Evolutionary conservation across 2,888 invertebrate species (phyloP).

Genomic region (Leptinotarsa rubiginosa): DNA sequence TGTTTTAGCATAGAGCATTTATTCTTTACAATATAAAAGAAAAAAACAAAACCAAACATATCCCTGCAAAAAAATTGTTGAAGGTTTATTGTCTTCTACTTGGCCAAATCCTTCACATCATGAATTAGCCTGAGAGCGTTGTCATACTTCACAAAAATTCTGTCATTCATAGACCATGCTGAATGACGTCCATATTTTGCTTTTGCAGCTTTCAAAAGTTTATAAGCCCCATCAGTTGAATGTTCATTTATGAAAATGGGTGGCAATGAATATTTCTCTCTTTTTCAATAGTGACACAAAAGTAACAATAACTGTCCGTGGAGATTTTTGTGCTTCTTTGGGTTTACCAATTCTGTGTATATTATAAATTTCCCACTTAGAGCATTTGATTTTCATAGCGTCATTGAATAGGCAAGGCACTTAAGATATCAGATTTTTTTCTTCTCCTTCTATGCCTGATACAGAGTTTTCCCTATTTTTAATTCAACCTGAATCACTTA

Average conservation of each 20-base stretch:
- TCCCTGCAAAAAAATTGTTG: background rate
- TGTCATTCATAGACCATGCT: constrained; percentile 7
- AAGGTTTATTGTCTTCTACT: background rate
- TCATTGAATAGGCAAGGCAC: no score
- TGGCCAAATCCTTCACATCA: background rate
- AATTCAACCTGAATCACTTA: background rate
- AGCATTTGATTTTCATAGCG: no score
- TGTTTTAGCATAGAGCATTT: background rate
- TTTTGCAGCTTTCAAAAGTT: no score
- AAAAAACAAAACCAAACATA: background rate
- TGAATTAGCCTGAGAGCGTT: constrained; percentile 14
- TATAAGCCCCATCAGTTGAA: background rate
- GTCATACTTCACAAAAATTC: constrained; percentile 19
- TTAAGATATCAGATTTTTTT: no score
- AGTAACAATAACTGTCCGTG: constrained; percentile 6
- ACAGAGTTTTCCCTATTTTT: no score
- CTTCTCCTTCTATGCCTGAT: no score
- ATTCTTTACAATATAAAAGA: background rate
- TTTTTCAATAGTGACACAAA: constrained; percentile 12
- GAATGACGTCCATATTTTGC: no score
- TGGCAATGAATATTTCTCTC: constrained; percentile 8
- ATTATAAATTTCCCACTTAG: no score
- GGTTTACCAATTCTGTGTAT: no score
- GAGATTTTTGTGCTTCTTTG: background rate
- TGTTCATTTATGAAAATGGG: background rate